A percentile compares a stretch with the other conserved stretches of the same genome.
These are phyloP conservation scores for Balanococcus diminutus DNA, from an alignment of 2,888 invertebrate genomes.

Conservation along the genomic window DNA sequence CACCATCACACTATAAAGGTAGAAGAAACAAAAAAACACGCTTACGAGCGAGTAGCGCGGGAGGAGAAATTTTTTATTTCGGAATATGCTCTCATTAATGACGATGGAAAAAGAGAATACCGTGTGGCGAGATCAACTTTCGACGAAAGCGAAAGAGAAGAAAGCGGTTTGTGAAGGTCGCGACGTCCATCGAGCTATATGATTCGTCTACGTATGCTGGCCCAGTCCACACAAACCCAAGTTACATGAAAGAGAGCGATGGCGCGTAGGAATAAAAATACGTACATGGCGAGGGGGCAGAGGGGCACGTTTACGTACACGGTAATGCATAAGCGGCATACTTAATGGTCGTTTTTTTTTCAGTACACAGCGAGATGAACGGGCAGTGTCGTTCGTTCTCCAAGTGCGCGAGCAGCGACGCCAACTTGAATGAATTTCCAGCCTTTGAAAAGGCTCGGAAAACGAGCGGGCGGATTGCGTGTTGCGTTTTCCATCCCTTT, in stretches of 20 bases:
- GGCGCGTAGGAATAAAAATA: background rate
- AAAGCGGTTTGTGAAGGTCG: constrained; percentile 49
- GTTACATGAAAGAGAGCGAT: background rate
- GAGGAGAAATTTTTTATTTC: constrained; percentile 27
- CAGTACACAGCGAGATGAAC: background rate
- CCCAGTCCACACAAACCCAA: background rate
- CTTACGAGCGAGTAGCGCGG: background rate
- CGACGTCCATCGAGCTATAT: background rate
- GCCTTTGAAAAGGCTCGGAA: background rate
- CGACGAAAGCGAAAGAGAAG: constrained; percentile 52
- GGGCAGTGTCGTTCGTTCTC: constrained; percentile 11
- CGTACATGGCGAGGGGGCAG: background rate
- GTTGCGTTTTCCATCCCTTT: background rate
- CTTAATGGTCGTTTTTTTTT: background rate
- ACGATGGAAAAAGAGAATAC: constrained; percentile 7
- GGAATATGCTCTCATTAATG: constrained; percentile 24
- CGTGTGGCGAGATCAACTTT: constrained; percentile 41
- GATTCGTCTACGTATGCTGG: background rate
- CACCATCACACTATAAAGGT: too few species aligned
- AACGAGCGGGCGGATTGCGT: background rate
- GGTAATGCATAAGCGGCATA: constrained; percentile 2
- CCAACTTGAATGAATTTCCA: background rate
- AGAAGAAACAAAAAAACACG: too few species aligned
- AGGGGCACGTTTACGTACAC: background rate
- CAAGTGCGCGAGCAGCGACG: too few species aligned